Percentiles rank a stretch among this genome's conserved stretches.
These are phyloP conservation scores for Xyliphius kryptos DNA, from an alignment of 2,113 vertebrate genomes.

Conservation along the genomic window DNA sequence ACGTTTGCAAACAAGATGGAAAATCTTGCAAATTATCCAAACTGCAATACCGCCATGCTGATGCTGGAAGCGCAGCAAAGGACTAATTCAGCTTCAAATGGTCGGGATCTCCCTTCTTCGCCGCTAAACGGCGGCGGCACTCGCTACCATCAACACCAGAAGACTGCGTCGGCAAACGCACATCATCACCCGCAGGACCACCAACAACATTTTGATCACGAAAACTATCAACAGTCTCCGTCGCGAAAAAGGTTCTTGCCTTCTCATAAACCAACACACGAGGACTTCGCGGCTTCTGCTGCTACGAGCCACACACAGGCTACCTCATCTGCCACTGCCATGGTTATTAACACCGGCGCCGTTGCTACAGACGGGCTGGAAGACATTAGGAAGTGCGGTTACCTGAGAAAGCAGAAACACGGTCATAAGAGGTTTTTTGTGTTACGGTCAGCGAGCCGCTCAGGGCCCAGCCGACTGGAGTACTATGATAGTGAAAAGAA, in stretches of 20 bases:
- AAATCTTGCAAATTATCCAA: conserved; percentile 67
- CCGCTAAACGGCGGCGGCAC: no score
- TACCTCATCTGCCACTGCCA: conserved; percentile 48
- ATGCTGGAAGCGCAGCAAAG: conserved; percentile 63
- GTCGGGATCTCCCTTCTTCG: conserved; percentile 64
- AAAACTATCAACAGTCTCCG: conserved; percentile 54
- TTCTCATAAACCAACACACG: conserved; percentile 44
- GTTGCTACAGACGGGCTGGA: conserved; percentile 68
- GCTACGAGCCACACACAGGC: conserved; percentile 54
- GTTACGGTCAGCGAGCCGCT: conserved; percentile 77
- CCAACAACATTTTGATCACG: no score
- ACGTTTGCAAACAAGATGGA: conserved; percentile 60
- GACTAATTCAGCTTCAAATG: no score
- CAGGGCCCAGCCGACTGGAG: conserved; percentile 81
- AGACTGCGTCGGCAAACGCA: conserved; percentile 49
- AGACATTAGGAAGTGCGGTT: conserved; percentile 86
- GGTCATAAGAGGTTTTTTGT: conserved; percentile 96
- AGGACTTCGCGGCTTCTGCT: conserved; percentile 52
- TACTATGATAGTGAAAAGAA: no score
- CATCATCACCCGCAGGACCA: conserved; percentile 46
- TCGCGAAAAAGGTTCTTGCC: conserved; percentile 48
- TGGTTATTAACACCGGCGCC: no score
- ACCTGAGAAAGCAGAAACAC: conserved; percentile 90
- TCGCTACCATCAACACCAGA: conserved; percentile 59
- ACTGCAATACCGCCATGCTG: conserved; percentile 62